phyloP scores from a whole-genome alignment of 2,113 vertebrate species.

The Malurus alboscapulatus region DNA sequence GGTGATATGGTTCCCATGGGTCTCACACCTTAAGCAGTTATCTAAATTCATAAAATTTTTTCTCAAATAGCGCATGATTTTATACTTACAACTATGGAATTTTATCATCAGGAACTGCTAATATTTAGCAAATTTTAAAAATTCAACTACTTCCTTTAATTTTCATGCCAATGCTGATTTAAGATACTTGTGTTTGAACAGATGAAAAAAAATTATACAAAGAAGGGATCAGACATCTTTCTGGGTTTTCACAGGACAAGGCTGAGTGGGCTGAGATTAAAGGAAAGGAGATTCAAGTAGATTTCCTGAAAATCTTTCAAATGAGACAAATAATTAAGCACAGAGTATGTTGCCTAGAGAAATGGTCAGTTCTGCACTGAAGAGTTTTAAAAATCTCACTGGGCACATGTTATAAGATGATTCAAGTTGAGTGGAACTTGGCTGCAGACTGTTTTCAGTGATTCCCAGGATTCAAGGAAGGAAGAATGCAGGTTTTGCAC shows the following conservation, averaged over 20 bases:
- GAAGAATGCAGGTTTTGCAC: neutral
- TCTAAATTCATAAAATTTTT: neutral
- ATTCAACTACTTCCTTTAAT: neutral
- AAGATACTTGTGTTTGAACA: neutral
- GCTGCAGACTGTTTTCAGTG: neutral
- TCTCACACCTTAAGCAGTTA: neutral
- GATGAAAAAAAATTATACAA: neutral
- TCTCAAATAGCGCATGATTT: neutral
- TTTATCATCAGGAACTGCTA: neutral
- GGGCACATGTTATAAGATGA: rapidly evolving
- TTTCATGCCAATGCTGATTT: neutral
- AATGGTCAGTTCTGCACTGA: neutral
- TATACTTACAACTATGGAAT: neutral
- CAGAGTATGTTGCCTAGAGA: neutral
- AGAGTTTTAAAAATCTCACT: neutral
- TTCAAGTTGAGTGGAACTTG: neutral
- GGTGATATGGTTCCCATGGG: neutral
- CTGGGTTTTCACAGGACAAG: neutral
- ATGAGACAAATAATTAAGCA: neutral
- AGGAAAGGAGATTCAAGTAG: neutral
- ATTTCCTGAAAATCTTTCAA: neutral
- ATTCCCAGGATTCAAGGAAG: neutral
- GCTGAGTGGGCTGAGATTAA: neutral
- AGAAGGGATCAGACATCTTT: neutral
- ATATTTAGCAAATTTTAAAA: neutral